phyloP scores from a whole-genome alignment of 2,797 vertebrate genomes.

The Acrocephalus scirpaceus region DNA sequence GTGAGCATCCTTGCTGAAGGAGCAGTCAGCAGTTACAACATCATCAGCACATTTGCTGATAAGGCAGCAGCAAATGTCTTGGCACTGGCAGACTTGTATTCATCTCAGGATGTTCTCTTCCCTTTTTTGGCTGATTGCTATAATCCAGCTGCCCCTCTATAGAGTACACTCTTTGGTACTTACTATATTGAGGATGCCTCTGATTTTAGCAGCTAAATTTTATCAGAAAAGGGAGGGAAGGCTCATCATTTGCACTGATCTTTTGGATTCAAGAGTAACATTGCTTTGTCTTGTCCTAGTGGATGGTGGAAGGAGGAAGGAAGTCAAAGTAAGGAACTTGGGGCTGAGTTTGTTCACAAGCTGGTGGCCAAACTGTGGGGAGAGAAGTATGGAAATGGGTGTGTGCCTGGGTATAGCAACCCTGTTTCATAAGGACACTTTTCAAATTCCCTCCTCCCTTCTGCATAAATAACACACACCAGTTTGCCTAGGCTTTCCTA shows the following conservation, averaged over 20 bases:
- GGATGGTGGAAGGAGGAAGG: not conserved
- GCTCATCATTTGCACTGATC: not conserved
- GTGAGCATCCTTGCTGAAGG: not conserved
- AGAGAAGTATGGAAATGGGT: not conserved
- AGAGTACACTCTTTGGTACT: not conserved
- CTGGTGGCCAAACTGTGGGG: not conserved
- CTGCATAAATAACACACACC: not conserved
- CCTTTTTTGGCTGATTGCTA: not conserved
- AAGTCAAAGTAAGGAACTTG: not conserved
- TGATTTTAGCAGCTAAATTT: not conserved
- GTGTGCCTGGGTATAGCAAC: not conserved
- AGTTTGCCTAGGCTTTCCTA: not conserved
- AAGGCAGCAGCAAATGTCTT: constrained; percentile 6
- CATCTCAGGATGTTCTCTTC: constrained; percentile 20
- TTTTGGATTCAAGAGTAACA: not conserved
- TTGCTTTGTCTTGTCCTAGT: not conserved
- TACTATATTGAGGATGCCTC: not conserved
- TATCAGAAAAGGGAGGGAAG: not conserved
- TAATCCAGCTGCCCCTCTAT: not conserved
- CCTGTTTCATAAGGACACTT: not conserved
- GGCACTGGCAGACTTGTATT: not conserved
- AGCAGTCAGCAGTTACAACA: not conserved
- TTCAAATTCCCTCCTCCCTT: not conserved
- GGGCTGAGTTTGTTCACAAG: not conserved
- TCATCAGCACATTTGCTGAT: constrained; percentile 26